Evolutionary conservation across 2,888 invertebrate genomes (phyloP), one percentile per base, ranked within the genome.

Genomic region (Thymelicus acteon): DNA sequence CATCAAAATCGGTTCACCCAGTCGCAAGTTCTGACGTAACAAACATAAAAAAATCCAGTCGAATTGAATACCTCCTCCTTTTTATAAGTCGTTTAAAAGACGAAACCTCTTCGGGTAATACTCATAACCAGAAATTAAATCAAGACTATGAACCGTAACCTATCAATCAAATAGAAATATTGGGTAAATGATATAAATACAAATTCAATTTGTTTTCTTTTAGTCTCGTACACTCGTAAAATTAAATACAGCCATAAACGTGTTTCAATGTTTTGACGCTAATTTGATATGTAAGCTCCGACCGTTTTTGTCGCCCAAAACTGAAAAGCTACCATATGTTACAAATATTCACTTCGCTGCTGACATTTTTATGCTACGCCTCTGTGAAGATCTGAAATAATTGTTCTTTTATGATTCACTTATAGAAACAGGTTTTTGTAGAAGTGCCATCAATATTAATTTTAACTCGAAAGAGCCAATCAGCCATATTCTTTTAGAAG

Each of bases 381-480:
- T 87, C 89, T 92, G 92, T 91, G 92, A 91, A 91, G 90, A 85
- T 83, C 81, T 75, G 73, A 85, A 85, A 89, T 91, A 88, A 90
- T 92, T 89, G 87, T 86, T 82, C 81, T 86, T 89, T 89, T 86
- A 86, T 80, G 79, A 84, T 85, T 87, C 87, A 86, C 15, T 62
- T 54, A 65, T 71, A 31, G 24, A 37, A 64, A 31, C 13, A 19
- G 40, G 54, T 15, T 7, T 40, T 13, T 12, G 12, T 65, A 71
- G 70, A 71, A 31, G 19, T 52, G 52, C 13, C 60, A 44, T 57
- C 0, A 13, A 37, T 37, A 37, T 10, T 0, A 44, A 44, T 7
- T 44, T 7, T 44, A 10, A 12, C 44, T 44, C 12, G 31, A 3
- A 31, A 31, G 5, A 3, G 31, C 31, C 31, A 31, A 5, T 31